Evolutionary conservation across 92 coral and sea anemone genomes (phyloP), one percentile per base, ranked within the genome.

Genomic region (Phenganax stokvisi): DNA sequence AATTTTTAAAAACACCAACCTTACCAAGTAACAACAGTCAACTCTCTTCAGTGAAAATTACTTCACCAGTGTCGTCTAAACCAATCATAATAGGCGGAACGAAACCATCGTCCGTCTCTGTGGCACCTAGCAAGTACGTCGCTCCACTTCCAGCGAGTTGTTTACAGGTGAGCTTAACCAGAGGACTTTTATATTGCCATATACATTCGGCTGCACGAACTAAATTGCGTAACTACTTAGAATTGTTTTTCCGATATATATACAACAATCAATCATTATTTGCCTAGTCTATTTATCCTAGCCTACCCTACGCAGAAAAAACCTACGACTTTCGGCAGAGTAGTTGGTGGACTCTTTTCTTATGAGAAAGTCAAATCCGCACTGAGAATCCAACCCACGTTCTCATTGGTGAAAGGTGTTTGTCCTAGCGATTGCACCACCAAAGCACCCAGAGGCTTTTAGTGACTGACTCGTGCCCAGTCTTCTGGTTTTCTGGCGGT

Each of bases 81-180:
- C 74, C 83, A 44, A 47, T 79, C 20, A 53, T 79, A 51, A 63
- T 79, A 65, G 83, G 83, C 30, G 81, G 81, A 44, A 15, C 74
- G 10, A 79, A 79, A 29, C 20, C 57, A 51, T 17, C 81, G 53
- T 76, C 83, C 8, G 74, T 79, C 7, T 67, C 83, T 17, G 55
- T 68, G 31, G 44, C 72, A 8, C 37, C 62, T 31, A 79, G 74
- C 57, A 79, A 79, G 65, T 53, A 79, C 51, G 72, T 79, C 65
- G 83, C 74, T 51, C 72, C 74, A 60, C 71, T 79, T 5, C 83
- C 83, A 37, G 83, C 73, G 4, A 79, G 83, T 28, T 79, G 83
- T 62, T 65, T 79, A 54, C 83, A 79, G 83, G 83, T 79, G 65
- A 20, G 44, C 55, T 25, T 55, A 12, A 52, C 28, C 20, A 47